Evolutionary conservation across 2,797 vertebrate genomes (phyloP).

Genomic region (Balearica regulorum): DNA sequence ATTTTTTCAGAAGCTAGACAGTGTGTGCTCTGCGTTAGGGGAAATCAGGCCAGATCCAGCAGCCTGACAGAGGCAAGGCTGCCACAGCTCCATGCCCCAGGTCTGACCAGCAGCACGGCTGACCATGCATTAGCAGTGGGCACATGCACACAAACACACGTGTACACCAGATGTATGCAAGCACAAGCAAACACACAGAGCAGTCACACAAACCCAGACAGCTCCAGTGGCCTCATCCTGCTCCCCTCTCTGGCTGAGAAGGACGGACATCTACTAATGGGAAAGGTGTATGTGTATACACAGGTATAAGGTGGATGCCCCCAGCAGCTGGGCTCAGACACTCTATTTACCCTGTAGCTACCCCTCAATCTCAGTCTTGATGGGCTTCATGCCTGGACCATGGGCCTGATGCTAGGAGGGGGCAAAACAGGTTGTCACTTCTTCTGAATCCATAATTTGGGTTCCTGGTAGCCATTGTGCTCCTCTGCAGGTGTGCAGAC

Average conservation of each 20-base stretch:
- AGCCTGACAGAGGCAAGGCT: not conserved
- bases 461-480: not conserved
- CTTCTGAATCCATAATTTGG: not conserved
- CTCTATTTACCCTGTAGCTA: not conserved
- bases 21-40: rapidly evolving
- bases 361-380: not conserved
- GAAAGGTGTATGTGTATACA: not conserved
- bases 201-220: not conserved
- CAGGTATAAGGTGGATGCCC: not conserved
- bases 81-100: not conserved
- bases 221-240: not conserved
- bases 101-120: not conserved
- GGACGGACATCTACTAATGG: not conserved
- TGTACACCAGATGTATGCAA: too few relatives aligned
- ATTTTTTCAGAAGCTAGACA: not conserved
- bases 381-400: not conserved
- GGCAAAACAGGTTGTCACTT: not conserved
- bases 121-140: not conserved
- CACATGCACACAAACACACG: not conserved
- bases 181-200: not conserved
- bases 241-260: not conserved
- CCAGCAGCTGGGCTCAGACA: not conserved
- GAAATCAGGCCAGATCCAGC: not conserved
- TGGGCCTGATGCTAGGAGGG: not conserved
- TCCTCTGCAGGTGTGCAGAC: not conserved